Percentiles rank a stretch among this genome's conserved stretches.
These are phyloP conservation scores for Fundulus diaphanus DNA, from an alignment of 2,797 vertebrate species.

Conservation along the genomic window DNA sequence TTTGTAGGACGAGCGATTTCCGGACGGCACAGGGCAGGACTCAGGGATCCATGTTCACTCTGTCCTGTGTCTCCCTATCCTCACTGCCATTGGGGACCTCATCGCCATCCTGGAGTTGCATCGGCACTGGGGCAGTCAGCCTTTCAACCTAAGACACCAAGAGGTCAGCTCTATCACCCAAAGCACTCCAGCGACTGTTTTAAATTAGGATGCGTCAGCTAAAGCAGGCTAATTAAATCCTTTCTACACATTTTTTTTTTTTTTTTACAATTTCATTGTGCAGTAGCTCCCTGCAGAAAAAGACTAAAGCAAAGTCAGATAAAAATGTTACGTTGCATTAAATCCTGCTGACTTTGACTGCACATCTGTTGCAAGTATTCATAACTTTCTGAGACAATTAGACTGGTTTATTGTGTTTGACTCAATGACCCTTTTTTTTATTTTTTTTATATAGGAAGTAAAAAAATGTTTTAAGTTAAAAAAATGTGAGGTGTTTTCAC, in stretches of 20 bases:
- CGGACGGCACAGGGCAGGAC: slow-evolving; percentile 94
- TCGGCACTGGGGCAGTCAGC: slow-evolving; percentile 91
- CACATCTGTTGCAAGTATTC: neutral
- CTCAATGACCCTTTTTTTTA: neutral
- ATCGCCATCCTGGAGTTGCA: slow-evolving; percentile 97
- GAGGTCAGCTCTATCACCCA: slow-evolving; percentile 85
- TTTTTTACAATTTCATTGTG: too few species aligned
- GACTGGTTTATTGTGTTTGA: neutral
- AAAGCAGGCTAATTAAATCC: neutral
- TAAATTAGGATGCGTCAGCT: neutral
- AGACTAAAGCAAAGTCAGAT: neutral
- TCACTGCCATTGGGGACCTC: slow-evolving; percentile 96
- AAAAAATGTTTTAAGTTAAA: neutral
- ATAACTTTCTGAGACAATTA: neutral
- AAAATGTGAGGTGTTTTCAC: neutral
- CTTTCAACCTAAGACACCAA: slow-evolving; percentile 94
- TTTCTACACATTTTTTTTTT: neutral
- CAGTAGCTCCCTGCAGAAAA: neutral
- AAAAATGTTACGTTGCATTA: neutral
- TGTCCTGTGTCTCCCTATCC: slow-evolving; percentile 96
- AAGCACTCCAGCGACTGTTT: slow-evolving; percentile 5
- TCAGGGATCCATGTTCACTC: slow-evolving; percentile 95
- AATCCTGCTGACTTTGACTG: neutral
- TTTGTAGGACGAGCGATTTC: slow-evolving; percentile 94
- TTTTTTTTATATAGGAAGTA: too few species aligned